Evolutionary conservation across 2,113 vertebrate genomes (phyloP).

Genomic region (Cavia porcellus): DNA sequence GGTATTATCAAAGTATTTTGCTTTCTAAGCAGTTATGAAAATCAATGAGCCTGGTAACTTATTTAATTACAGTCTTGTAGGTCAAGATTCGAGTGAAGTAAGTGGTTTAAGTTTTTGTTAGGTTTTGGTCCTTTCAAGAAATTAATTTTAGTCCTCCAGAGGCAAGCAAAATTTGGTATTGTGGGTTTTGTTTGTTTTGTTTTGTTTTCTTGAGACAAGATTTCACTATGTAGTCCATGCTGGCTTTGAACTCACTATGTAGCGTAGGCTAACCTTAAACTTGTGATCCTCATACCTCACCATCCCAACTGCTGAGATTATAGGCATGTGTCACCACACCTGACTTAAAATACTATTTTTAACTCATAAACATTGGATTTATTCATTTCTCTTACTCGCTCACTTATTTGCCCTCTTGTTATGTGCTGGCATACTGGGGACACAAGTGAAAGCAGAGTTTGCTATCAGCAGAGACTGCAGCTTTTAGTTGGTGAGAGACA

Average conservation of each 20-base stretch:
- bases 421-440: not conserved
- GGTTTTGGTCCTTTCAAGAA: slow-evolving; percentile 48
- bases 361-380: slow-evolving; percentile 17
- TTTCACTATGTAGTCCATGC: not conserved
- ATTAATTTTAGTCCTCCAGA: slow-evolving; percentile 53
- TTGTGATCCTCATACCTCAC: not conserved
- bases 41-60: slow-evolving; percentile 42
- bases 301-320: not conserved
- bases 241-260: not conserved
- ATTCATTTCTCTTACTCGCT: slow-evolving; percentile 51
- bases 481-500: slow-evolving; percentile 57
- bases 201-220: not conserved
- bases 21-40: slow-evolving; percentile 54
- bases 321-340: not conserved
- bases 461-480: not conserved
- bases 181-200: not conserved
- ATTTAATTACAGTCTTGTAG: slow-evolving; percentile 36
- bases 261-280: not conserved
- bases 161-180: slow-evolving; percentile 40
- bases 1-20: slow-evolving; percentile 60
- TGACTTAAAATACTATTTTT: not conserved
- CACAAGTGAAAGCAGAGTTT: not conserved
- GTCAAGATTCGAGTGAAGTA: slow-evolving; percentile 32
- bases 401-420: slow-evolving; percentile 33
- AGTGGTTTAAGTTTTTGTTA: slow-evolving; percentile 43